Base-by-base conservation (phyloP, 2,113 vertebrate genomes). In the Labrus mixtus region DNA sequence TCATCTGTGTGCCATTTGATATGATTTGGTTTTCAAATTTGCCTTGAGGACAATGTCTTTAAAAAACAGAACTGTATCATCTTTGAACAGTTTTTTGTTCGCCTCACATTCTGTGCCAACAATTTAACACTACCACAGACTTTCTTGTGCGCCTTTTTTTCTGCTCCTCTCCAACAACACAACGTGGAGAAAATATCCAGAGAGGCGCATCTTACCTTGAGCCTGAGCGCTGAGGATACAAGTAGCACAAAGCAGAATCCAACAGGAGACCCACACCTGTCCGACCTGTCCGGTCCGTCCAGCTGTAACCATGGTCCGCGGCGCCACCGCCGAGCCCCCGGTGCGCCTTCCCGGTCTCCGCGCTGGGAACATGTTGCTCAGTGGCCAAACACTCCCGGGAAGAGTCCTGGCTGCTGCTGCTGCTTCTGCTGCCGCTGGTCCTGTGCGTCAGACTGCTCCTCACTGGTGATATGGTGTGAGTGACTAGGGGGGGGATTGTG, bases 281-380 rank as follows among this genome's bases (percentile, higher is more conserved):
- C 78, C 85, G 77, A 84, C 68, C 76, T 33, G 87, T 61, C 66
- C 87, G 9, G 58, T 23, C 56, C 50, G 61, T 29, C 70, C 75
- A 22, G 80, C 62, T 60, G 77, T 61, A 45, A 66, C 64, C 90
- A 86, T 81, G 89, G 75, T 92, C 88, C 86, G 69, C 81, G 51
- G 55, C 62, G 80, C 56, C 76, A 56, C 72, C 65, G 54, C 61
- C 79, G 82, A 84, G 68, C 48, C 80, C 70, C 81, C 82, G 82
- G 87, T 73, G 90, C 90, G 81, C 82, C 65, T 81, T 69, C 57
- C 77, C 51, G 51, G 84, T 91, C 86, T 87, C 92, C 91, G 73
- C 69, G 79, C 84, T 59, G 88, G 91, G 82, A 76, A 94, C 93
- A 93, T 94, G 94, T 95, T 95, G 93, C 93, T 89, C 85, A 51